phyloP scores from a whole-genome alignment of 2,797 vertebrate genomes.

The Falco biarmicus region DNA sequence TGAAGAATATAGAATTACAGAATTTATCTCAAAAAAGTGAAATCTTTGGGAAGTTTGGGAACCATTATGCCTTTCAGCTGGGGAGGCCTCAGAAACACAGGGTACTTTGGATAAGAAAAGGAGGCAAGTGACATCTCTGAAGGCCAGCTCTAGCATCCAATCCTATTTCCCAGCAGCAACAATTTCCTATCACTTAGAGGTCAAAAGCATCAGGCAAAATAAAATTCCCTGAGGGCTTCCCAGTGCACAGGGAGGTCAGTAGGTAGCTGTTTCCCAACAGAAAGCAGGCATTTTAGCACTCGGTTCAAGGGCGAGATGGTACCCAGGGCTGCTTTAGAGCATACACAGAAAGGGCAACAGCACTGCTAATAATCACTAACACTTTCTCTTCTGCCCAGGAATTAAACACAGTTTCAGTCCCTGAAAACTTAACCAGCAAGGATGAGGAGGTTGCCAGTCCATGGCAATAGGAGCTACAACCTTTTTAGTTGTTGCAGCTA shows the following conservation, averaged over 20 bases:
- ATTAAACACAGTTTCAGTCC: neutral
- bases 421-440: neutral
- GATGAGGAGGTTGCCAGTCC: neutral
- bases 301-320: accelerated
- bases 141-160: neutral
- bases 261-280: neutral
- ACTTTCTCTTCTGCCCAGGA: neutral
- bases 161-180: neutral
- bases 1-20: neutral
- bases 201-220: neutral
- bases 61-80: neutral
- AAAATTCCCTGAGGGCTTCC: neutral
- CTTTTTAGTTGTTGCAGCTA: neutral
- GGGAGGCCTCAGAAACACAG: neutral
- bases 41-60: neutral
- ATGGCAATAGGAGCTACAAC: neutral
- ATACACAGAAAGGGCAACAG: neutral
- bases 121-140: neutral
- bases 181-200: neutral
- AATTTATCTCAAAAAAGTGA: neutral
- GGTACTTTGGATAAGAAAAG: neutral
- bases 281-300: neutral
- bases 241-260: neutral
- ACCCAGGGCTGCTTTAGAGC: neutral
- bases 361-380: neutral